Percentiles rank a stretch among this genome's conserved stretches.
Evolutionary conservation across 2,888 invertebrate species (phyloP).

Genomic region (Entomobrya proxima): DNA sequence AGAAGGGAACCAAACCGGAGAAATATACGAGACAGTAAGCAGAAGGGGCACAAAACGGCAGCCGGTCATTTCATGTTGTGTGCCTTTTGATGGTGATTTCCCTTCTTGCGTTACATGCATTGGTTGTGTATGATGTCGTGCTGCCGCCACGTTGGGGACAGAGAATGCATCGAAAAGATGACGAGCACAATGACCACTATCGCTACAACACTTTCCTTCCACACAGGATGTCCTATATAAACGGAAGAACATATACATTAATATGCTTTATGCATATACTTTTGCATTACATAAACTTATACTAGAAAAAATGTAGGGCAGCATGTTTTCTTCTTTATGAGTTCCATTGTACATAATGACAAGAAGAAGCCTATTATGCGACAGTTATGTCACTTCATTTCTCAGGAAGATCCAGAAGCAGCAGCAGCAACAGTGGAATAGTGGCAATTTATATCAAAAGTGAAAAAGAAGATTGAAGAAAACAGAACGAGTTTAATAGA

Average conservation of each 20-base stretch:
- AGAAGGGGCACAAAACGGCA: constrained; percentile 25
- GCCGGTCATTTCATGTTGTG: constrained; percentile 43
- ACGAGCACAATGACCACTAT: constrained; percentile 4
- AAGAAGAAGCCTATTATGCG: constrained; percentile 40
- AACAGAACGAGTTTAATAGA: constrained; percentile 35
- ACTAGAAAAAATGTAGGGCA: neutral
- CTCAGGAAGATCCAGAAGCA: neutral
- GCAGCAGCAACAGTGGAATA: neutral
- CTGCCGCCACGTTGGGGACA: neutral
- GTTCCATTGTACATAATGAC: constrained; percentile 28
- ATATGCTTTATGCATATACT: neutral
- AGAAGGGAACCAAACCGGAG: neutral
- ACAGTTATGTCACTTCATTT: constrained; percentile 60
- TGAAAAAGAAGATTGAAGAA: constrained; percentile 9
- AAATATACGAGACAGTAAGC: constrained; percentile 31
- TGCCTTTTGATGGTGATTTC: constrained; percentile 38
- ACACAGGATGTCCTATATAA: neutral
- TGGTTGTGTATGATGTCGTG: constrained; percentile 13
- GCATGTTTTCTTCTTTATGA: constrained; percentile 37
- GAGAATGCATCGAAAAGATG: neutral
- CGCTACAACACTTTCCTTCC: neutral
- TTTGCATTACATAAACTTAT: neutral
- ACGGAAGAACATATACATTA: neutral
- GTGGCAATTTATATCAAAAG: neutral
- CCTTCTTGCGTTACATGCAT: neutral